Evolutionary conservation across 1,140 invertebrate genomes (phyloP).

Genomic region (Neodiprion lecontei): DNA sequence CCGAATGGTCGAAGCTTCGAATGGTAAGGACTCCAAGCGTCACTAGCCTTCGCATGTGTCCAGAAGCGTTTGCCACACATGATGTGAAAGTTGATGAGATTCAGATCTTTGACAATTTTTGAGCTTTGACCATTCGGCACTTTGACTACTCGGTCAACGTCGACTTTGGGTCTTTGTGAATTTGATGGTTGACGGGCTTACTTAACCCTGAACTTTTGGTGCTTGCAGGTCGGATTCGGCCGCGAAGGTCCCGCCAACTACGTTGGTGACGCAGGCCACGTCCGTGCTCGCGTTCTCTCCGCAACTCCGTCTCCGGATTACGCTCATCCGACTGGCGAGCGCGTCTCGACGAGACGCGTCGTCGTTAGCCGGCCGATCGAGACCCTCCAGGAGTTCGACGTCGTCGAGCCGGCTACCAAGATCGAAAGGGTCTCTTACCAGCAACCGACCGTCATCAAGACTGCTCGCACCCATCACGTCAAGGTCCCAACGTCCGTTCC

Average conservation of each 20-base stretch:
- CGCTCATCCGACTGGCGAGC: conserved; percentile 61
- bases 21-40: background rate
- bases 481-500: conserved; percentile 57
- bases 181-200: too few species aligned
- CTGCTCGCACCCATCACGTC: conserved; percentile 54
- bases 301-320: conserved; percentile 65
- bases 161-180: background rate
- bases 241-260: conserved; percentile 39
- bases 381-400: conserved; percentile 66
- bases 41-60: too few species aligned
- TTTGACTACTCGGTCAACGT: background rate
- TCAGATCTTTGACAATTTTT: too few species aligned
- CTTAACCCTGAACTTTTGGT: background rate
- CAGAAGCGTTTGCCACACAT: background rate
- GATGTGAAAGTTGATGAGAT: too few species aligned
- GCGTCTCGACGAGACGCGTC: conserved; percentile 67
- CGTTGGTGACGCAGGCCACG: conserved; percentile 50
- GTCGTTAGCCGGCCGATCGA: conserved; percentile 70
- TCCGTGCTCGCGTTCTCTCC: conserved; percentile 63
- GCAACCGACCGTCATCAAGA: conserved; percentile 62
- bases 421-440: conserved; percentile 57
- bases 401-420: conserved; percentile 67
- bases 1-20: background rate
- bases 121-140: too few species aligned
- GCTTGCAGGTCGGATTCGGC: conserved; percentile 52